Conservation (phyloP, 2,113 vertebrate genomes). For the Alces alces region DNA sequence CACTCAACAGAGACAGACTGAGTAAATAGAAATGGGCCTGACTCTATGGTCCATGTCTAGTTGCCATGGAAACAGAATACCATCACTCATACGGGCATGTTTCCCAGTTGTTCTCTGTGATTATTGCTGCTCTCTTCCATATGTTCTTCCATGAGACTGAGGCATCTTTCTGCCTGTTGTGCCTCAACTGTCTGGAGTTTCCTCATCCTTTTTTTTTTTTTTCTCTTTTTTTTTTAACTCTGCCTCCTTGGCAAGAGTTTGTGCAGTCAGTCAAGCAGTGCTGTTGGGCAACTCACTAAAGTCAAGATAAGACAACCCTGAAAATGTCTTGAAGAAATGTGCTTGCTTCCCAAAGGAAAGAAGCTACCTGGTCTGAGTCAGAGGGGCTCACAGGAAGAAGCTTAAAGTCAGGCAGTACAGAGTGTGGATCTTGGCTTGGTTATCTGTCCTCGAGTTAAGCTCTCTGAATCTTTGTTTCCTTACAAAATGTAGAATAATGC, state of each 20-base stretch:
- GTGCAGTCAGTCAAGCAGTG: neutral
- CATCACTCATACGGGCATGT: neutral
- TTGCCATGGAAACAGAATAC: constrained; percentile 1
- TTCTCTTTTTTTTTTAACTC: neutral
- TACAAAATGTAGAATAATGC: neutral
- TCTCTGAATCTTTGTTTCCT: neutral
- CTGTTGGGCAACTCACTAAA: neutral
- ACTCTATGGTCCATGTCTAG: neutral
- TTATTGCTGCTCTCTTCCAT: neutral
- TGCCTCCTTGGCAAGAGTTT: neutral
- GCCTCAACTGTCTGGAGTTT: neutral
- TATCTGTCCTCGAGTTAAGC: neutral
- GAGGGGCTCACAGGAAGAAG: neutral
- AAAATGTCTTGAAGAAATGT: neutral
- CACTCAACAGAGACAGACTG: neutral
- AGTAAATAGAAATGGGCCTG: neutral
- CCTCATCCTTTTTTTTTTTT: neutral
- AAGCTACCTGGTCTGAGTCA: neutral
- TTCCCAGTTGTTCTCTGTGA: neutral
- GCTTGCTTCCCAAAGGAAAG: neutral
- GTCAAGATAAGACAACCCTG: neutral
- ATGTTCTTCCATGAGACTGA: neutral
- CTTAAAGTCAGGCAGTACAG: neutral
- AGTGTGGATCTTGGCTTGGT: neutral
- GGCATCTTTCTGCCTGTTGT: neutral